phyloP scores from a whole-genome alignment of 2,797 vertebrate genomes.

The Myoxocephalus aenaeus region DNA sequence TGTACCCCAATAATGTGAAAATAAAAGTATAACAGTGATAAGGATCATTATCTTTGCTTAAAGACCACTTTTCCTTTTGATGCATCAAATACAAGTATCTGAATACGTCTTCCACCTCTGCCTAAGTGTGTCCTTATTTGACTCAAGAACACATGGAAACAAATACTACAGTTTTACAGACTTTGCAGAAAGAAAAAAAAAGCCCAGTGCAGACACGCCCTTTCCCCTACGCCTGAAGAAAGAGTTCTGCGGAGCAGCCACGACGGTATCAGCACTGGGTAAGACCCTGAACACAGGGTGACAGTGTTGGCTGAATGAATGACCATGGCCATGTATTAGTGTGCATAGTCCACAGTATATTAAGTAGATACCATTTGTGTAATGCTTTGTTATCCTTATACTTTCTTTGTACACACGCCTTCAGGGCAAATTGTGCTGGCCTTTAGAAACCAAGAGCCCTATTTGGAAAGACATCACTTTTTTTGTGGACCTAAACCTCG shows the following conservation, averaged over 20 bases:
- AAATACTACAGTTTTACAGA: conserved; percentile 7
- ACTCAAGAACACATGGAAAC: neutral
- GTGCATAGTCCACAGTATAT: neutral
- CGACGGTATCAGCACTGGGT: conserved; percentile 22
- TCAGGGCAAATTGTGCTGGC: neutral
- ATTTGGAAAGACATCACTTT: neutral
- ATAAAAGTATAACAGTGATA: neutral
- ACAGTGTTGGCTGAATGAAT: neutral
- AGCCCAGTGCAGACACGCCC: conserved; percentile 7
- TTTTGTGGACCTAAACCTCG: neutral
- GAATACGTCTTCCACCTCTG: neutral
- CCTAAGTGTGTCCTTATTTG: neutral
- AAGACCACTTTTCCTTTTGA: neutral
- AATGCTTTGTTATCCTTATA: neutral
- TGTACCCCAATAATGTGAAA: neutral
- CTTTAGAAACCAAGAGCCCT: neutral
- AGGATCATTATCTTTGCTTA: neutral
- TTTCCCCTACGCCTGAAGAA: conserved; percentile 8
- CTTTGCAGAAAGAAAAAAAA: too few relatives aligned
- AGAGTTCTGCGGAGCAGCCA: neutral
- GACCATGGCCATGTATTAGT: neutral
- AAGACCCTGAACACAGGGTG: neutral
- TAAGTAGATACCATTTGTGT: neutral
- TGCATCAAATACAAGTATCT: neutral
- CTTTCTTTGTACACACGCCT: neutral